These are phyloP conservation scores for Carcharodon carcharias DNA, from an alignment of 2,797 vertebrate species.

Conservation along the genomic window DNA sequence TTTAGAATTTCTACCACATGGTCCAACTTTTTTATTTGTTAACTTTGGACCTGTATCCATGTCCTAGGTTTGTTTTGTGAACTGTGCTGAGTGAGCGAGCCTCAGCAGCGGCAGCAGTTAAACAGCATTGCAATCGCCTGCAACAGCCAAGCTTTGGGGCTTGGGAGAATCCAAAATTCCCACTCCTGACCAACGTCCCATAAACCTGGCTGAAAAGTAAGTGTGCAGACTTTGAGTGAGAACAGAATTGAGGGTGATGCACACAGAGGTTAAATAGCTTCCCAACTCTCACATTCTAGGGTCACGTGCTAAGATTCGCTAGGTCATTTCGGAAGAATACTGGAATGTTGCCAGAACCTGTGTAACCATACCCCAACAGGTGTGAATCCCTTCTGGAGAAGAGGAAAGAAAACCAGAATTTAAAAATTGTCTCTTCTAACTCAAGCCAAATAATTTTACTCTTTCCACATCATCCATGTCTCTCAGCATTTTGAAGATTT, in stretches of 20 bases:
- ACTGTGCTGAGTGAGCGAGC: background rate
- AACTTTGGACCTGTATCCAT: background rate
- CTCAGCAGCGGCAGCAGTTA: background rate
- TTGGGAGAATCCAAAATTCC: background rate
- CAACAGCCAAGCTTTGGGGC: background rate
- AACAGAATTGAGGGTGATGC: background rate
- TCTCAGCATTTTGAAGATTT: background rate
- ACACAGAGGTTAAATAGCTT: background rate
- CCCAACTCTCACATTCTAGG: background rate
- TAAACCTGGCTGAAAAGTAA: background rate
- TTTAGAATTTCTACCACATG: background rate
- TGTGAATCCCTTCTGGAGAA: background rate
- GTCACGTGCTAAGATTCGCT: background rate
- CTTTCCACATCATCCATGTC: background rate
- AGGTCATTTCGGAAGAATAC: background rate
- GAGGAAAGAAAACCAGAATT: background rate
- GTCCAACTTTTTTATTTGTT: background rate
- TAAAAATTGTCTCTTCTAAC: background rate
- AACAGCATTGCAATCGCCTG: background rate
- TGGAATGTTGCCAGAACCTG: background rate
- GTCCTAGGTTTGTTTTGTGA: background rate
- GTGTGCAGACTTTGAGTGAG: background rate
- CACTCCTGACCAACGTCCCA: background rate
- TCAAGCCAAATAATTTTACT: background rate
- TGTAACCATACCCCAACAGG: background rate